A percentile compares a stretch with the other conserved stretches of the same genome.
These are phyloP conservation scores for Lepisosteus osseus DNA, from an alignment of 2,113 vertebrate species.

Conservation along the genomic window DNA sequence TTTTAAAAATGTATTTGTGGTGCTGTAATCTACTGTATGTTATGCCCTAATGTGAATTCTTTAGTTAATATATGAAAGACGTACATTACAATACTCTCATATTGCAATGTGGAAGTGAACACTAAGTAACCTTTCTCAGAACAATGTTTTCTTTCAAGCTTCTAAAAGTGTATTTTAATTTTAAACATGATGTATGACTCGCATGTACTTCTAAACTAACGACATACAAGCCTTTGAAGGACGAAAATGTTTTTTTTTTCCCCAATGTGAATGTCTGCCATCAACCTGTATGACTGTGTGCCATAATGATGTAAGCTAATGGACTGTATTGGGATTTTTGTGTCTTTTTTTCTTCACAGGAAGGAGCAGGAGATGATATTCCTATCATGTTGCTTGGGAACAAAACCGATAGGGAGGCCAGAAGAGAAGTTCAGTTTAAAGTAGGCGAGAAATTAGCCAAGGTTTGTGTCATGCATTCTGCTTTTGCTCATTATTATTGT, in stretches of 20 bases:
- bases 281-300: neutral
- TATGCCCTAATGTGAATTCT: too few relatives aligned
- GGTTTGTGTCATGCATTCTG: slow-evolving; percentile 52
- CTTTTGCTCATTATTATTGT: too few relatives aligned
- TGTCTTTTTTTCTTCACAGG: slow-evolving; percentile 52
- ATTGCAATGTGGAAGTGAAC: too few relatives aligned
- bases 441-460: slow-evolving; percentile 76
- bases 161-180: neutral
- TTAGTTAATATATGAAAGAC: too few relatives aligned
- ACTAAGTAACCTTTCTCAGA: too few relatives aligned
- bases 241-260: slow-evolving; percentile 23
- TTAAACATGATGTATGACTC: neutral
- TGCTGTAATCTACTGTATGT: too few relatives aligned
- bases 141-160: too few relatives aligned
- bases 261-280: neutral
- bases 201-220: neutral
- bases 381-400: slow-evolving; percentile 83
- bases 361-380: slow-evolving; percentile 72
- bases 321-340: neutral
- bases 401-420: slow-evolving; percentile 80
- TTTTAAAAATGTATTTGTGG: too few relatives aligned
- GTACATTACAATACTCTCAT: too few relatives aligned
- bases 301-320: neutral
- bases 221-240: neutral
- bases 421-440: slow-evolving; percentile 73